Evolutionary conservation across 2,113 vertebrate genomes (phyloP).

Genomic region (Miniopterus natalensis): DNA sequence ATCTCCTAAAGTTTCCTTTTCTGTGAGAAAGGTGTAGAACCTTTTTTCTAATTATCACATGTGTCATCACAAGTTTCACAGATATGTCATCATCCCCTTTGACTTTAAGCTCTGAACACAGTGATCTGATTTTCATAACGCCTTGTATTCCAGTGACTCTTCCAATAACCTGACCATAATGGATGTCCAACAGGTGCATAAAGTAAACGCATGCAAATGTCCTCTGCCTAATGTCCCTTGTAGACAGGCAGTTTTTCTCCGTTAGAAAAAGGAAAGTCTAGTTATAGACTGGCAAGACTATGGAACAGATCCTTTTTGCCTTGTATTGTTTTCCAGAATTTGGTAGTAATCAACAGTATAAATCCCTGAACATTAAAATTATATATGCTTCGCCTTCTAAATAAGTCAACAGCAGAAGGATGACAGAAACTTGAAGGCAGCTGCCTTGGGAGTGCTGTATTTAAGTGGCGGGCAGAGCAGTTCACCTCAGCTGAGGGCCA

Average conservation of each 20-base stretch:
- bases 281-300: conserved; percentile 2
- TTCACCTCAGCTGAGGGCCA: conserved; percentile 19
- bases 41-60: conserved; percentile 2
- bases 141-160: conserved; percentile 60
- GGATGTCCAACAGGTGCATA: conserved; percentile 77
- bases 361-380: conserved; percentile 71
- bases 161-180: conserved; percentile 64
- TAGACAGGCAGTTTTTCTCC: conserved; percentile 4
- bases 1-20: conserved; percentile 67
- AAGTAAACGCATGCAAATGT: conserved; percentile 66
- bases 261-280: conserved; percentile 45
- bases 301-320: background rate
- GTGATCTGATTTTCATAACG: conserved; percentile 72
- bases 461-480: background rate
- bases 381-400: conserved; percentile 61
- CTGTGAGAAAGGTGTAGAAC: conserved; percentile 38
- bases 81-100: conserved; percentile 65
- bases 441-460: conserved; percentile 28
- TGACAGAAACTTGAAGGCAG: background rate
- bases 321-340: conserved; percentile 55
- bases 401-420: conserved; percentile 40
- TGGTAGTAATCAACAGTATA: conserved; percentile 62
- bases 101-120: conserved; percentile 61
- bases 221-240: conserved; percentile 43
- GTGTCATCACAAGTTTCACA: conserved; percentile 63